phyloP scores from a whole-genome alignment of 2,113 vertebrate genomes.

The Fulmarus glacialis region DNA sequence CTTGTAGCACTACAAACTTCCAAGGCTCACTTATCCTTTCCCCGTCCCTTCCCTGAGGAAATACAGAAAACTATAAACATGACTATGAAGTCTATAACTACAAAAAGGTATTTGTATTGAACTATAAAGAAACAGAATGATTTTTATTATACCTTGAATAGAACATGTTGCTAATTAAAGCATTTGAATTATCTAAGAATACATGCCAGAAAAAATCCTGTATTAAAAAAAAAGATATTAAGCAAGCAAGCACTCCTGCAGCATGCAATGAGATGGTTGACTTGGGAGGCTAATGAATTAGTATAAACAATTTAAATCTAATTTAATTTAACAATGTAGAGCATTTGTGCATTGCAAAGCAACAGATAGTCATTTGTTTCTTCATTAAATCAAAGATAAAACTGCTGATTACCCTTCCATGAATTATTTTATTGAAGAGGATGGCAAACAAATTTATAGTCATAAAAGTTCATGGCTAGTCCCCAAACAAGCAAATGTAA shows the following conservation, averaged over 20 bases:
- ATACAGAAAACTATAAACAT: not conserved
- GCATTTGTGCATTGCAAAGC: conserved; percentile 50
- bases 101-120: not conserved
- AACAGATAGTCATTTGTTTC: conserved; percentile 44
- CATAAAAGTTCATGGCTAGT: conserved; percentile 48
- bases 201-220: not conserved
- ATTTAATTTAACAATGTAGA: conserved; percentile 65
- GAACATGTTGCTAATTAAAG: not conserved
- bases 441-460: conserved; percentile 29
- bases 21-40: not conserved
- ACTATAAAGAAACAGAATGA: not conserved
- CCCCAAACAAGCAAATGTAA: conserved; percentile 11
- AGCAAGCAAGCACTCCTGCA: not conserved
- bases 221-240: not conserved
- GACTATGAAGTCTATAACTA: not conserved
- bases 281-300: conserved; percentile 67
- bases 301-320: conserved; percentile 52
- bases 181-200: not conserved
- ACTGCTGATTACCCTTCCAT: conserved; percentile 49
- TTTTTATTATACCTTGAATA: not conserved
- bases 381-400: conserved; percentile 66
- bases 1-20: not conserved
- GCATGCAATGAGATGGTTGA: conserved; percentile 29
- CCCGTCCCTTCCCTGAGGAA: not conserved
- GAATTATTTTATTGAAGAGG: conserved; percentile 56